Base-by-base conservation (phyloP, 2,888 invertebrate genomes). In the Vesta saturnalis region DNA sequence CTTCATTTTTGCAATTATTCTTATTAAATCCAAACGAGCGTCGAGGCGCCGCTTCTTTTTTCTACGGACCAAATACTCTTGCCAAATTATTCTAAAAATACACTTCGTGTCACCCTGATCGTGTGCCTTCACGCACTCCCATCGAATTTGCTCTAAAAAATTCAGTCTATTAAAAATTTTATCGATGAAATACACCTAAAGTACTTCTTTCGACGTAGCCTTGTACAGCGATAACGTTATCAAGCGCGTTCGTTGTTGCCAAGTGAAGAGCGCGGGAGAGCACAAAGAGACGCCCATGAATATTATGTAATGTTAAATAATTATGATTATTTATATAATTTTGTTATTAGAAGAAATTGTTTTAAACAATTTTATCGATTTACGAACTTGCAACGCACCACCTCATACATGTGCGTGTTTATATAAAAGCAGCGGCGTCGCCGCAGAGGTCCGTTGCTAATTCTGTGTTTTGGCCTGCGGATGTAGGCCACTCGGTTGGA, bases 201-300 rank as follows among this genome's bases (percentile, higher is more conserved):
- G 54, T 69, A 52, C 52, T 52, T 69, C 68, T 69, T 69, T 60
- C 57, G 47, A 57, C 60, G 58, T 65, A 65, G 64, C 69, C 64
- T 61, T 65, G 69, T 65, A 46, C 49, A 43, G 59, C 65, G 69
- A 69, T 69, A 69, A 65, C 69, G 69, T 69, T 69, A 69, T 69
- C 69, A 69, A 56, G 60, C 54, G 57, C 56, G 61, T 43, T 59
- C 57, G 64, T 19, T 64, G 64, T 61, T 64, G 64, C 49, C 69
- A 55, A 60, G 63, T 52, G 52, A 59, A 64, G 64, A 54, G 66
- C 16, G 64, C 52, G 69, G 68, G 46, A 64, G 62, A 56, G 55
- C 19, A 60, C 30, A 47, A 46, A 57, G 55, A 52, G 64, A 60
- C 58, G 68, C 68, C 55, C 60, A 64, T 64, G 64, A 35, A 64